These are phyloP conservation scores for Cynocephalus volans DNA, from an alignment of 2,113 vertebrate genomes.

Conservation along the genomic window DNA sequence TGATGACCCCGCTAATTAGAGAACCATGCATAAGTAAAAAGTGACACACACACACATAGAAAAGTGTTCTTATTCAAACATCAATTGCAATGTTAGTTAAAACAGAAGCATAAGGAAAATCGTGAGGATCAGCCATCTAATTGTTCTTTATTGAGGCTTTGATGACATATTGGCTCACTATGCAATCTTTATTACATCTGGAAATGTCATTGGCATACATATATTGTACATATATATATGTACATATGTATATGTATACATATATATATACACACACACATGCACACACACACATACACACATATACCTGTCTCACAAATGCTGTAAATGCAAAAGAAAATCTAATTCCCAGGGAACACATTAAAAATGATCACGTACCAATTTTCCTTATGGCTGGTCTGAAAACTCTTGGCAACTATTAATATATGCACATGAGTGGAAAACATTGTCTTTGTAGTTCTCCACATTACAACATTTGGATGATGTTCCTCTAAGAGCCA, in stretches of 20 bases:
- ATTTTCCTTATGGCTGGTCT: slow-evolving; percentile 51
- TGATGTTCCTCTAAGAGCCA: background rate
- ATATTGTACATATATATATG: too few relatives aligned
- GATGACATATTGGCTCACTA: background rate
- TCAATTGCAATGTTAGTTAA: background rate
- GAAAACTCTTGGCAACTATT: slow-evolving; percentile 10
- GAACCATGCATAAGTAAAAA: background rate
- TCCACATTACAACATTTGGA: background rate
- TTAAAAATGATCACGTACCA: slow-evolving; percentile 56
- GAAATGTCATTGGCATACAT: background rate
- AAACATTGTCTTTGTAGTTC: background rate
- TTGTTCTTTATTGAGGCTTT: background rate
- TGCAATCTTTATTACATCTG: background rate
- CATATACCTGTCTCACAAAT: slow-evolving; percentile 6
- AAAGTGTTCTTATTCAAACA: background rate
- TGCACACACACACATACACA: too few relatives aligned
- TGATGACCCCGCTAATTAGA: background rate
- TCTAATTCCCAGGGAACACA: background rate
- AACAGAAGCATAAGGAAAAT: background rate
- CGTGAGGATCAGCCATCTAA: background rate
- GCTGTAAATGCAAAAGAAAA: slow-evolving; percentile 50
- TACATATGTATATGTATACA: too few relatives aligned
- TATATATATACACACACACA: too few relatives aligned
- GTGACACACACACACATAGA: background rate
- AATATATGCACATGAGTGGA: background rate